Conservation (phyloP, 2,797 vertebrate species). For the Spea hammondii region DNA sequence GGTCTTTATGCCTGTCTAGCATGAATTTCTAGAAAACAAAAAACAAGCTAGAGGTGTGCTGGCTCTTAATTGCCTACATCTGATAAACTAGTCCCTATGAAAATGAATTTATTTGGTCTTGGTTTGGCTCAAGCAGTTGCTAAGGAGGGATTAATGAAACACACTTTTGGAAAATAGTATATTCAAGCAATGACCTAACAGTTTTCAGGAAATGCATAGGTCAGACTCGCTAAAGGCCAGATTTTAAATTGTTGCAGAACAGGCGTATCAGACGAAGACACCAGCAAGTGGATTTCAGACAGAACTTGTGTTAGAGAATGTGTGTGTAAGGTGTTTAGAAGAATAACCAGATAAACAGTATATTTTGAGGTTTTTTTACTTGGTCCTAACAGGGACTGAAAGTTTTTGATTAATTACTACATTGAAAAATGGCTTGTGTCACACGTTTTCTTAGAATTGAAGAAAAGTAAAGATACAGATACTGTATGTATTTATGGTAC, state of each 20-base stretch:
- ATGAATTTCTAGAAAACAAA: conserved; percentile 73
- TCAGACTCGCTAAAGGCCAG: neutral
- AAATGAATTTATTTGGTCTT: conserved; percentile 64
- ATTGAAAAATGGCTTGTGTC: no score
- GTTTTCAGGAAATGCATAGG: conserved; percentile 54
- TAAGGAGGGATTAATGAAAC: conserved; percentile 79
- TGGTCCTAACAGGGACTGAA: no score
- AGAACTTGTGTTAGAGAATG: no score
- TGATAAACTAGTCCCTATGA: conserved; percentile 64
- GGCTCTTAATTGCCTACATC: conserved; percentile 77
- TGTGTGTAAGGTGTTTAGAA: no score
- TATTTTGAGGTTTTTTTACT: no score
- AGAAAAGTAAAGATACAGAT: no score
- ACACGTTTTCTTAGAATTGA: no score
- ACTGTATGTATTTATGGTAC: no score
- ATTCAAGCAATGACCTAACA: conserved; percentile 55
- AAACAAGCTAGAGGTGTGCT: conserved; percentile 73
- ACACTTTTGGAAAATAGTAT: conserved; percentile 61
- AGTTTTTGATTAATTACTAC: no score
- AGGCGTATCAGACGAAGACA: no score
- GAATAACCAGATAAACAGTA: no score
- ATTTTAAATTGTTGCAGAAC: conserved; percentile 1
- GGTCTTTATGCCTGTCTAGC: conserved; percentile 69
- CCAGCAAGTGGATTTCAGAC: no score
- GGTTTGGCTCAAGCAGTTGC: conserved; percentile 70